phyloP scores from a whole-genome alignment of 2,113 vertebrate genomes.

The Capreolus pygargus region DNA sequence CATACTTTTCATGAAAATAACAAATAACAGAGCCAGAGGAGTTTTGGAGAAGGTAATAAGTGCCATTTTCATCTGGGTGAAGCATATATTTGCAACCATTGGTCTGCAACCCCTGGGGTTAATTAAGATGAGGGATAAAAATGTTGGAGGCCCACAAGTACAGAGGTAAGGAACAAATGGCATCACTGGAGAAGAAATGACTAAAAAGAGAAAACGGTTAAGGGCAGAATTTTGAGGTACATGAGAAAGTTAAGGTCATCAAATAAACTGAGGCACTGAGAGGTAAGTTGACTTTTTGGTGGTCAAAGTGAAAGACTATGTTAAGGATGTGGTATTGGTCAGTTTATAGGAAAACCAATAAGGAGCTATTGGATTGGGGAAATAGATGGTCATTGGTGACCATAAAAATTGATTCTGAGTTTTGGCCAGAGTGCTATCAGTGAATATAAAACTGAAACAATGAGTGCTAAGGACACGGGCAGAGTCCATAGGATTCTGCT shows the following conservation, averaged over 20 bases:
- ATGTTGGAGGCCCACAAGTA: not conserved
- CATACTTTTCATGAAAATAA: not conserved
- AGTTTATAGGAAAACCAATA: not conserved
- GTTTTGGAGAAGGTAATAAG: not conserved
- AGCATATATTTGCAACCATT: not conserved
- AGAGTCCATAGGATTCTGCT: not conserved
- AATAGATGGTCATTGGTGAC: not conserved
- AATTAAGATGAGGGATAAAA: not conserved
- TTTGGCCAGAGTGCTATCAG: not conserved
- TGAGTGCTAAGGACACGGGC: accelerated
- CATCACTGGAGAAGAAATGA: not conserved
- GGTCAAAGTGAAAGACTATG: not conserved
- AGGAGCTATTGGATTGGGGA: not conserved
- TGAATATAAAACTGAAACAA: not conserved
- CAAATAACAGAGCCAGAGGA: not conserved
- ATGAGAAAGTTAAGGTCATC: not conserved
- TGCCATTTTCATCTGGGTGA: not conserved
- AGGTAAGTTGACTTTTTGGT: not conserved
- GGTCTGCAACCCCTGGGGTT: too few species aligned
- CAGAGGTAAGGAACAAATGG: not conserved
- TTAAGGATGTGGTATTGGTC: not conserved
- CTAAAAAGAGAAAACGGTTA: not conserved
- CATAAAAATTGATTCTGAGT: not conserved
- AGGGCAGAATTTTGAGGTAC: not conserved
- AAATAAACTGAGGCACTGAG: not conserved